These are phyloP conservation scores for Semnornis frantzii DNA, from an alignment of 2,113 vertebrate genomes.

Conservation along the genomic window DNA sequence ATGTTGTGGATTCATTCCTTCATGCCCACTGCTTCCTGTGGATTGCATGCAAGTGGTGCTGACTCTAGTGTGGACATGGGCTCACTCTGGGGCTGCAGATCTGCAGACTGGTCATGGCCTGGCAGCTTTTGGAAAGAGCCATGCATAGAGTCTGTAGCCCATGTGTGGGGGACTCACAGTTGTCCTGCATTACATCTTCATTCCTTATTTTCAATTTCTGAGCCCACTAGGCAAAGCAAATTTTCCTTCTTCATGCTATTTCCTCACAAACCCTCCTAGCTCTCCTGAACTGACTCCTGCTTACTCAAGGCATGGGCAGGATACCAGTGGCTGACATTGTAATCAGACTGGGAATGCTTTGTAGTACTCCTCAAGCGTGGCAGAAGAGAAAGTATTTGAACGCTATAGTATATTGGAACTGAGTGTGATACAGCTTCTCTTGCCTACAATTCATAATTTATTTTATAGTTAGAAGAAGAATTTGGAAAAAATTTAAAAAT, in stretches of 20 bases:
- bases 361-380: neutral
- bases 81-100: neutral
- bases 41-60: neutral
- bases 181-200: neutral
- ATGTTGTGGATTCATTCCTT: neutral
- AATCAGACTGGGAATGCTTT: neutral
- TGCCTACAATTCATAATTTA: slow-evolving; percentile 1
- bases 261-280: neutral
- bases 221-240: neutral
- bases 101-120: neutral
- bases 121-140: neutral
- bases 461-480: slow-evolving; percentile 4
- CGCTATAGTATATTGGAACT: neutral
- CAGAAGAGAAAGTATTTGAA: neutral
- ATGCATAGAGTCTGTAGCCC: neutral
- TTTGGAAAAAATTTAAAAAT: neutral
- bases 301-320: neutral
- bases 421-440: neutral
- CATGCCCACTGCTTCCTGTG: fast-evolving
- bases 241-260: neutral
- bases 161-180: neutral
- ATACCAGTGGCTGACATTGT: neutral
- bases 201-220: neutral
- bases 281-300: neutral
- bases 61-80: neutral